Evolutionary conservation across 1,140 invertebrate species (phyloP), one percentile per base, ranked within the genome.

Genomic region (Chrysomallon squamiferum): DNA sequence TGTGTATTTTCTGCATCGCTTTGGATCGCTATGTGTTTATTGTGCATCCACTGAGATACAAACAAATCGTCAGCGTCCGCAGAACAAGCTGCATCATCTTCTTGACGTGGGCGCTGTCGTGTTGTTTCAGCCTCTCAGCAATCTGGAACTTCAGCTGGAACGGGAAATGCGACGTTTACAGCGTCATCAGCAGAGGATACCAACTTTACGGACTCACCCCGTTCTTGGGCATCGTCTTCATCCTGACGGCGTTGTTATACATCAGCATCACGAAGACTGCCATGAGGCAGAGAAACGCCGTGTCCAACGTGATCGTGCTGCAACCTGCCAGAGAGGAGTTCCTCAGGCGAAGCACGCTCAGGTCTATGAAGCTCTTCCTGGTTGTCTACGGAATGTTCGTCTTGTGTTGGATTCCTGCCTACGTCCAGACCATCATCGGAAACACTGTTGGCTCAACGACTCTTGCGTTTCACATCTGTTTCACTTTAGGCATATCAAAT

Each of bases 361-460:
- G 32, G 7, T 33, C 56, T 3, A 20, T 43, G 18, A 59, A 29
- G 27, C 32, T 38, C 22, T 59, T 59, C 15, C 18, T 38, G 18
- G n/a, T 59, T 11, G 58, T 59, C 5, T 59, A 38, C 20, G 58
- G 58, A n/a, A 41, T 43, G 22, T 59, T 59, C 25, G 22, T 59
- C 22, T 2, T 38, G 32, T 59, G 58, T 45, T 59, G 38, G 32
- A 20, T 20, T 25, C 58, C 58, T 7, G 15, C 35, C 4, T n/a
- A 25, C 18, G 22, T 43, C 3, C 20, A 20, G 2, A 38, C 25
- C 13, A 27, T 43, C 20, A 13, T 27, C 13, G 58, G 58, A 4
- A 3, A 43, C 11, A 38, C 35, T 7, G 7, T 27, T 30, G 50
- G 50, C 5, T 15, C 29, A 30, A 35, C 3, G 22, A n/a, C 35